phyloP scores from a whole-genome alignment of 2,888 invertebrate species.

The Camptogramma bilineatum region DNA sequence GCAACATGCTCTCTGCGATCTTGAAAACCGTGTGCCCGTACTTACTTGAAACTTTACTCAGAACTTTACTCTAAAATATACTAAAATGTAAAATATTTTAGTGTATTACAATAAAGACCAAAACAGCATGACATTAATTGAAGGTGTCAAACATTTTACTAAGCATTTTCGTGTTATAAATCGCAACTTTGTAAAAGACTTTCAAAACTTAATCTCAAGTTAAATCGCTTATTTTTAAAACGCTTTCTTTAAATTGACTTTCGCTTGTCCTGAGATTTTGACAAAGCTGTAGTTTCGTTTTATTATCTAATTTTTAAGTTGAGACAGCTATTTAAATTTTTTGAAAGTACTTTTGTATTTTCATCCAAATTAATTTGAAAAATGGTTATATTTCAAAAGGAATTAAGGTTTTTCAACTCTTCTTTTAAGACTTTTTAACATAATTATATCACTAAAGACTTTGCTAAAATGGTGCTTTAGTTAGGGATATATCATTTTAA shows the following conservation, averaged over 20 bases:
- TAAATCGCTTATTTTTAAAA: constrained; percentile 65
- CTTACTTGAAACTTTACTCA: too few relatives aligned
- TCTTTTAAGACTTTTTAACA: neutral
- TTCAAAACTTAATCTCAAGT: constrained; percentile 67
- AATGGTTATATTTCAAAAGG: too few relatives aligned
- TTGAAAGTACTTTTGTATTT: neutral
- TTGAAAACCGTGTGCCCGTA: too few relatives aligned
- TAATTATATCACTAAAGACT: neutral
- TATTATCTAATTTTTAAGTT: neutral
- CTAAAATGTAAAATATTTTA: too few relatives aligned
- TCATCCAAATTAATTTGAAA: neutral
- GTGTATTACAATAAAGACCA: too few relatives aligned
- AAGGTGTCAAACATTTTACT: constrained; percentile 53
- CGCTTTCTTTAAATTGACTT: neutral
- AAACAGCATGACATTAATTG: too few relatives aligned
- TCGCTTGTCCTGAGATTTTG: neutral
- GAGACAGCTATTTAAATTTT: neutral
- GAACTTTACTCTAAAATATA: too few relatives aligned
- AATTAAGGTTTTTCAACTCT: neutral
- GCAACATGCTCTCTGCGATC: too few relatives aligned
- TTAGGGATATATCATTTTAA: too few relatives aligned
- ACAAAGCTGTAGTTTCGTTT: neutral
- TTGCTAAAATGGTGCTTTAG: too few relatives aligned
- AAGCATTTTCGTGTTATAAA: constrained; percentile 62
- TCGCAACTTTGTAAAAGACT: constrained; percentile 72